A percentile compares a stretch with the other conserved stretches of the same genome.
Evolutionary conservation across 1,140 invertebrate species (phyloP).

Genomic region (Microplitis demolitor): DNA sequence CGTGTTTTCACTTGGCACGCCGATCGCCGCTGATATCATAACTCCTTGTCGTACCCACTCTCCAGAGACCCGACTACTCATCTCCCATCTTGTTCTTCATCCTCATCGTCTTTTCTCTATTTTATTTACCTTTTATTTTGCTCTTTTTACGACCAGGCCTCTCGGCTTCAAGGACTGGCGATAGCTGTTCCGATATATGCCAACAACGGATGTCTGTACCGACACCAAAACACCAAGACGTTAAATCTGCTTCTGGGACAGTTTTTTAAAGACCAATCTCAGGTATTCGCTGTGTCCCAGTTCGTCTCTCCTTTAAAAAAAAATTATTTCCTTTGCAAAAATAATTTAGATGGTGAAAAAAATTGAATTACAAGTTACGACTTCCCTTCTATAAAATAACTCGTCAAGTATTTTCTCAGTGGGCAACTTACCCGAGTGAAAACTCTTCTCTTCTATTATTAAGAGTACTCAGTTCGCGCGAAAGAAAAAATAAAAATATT

Average conservation of each 20-base stretch:
- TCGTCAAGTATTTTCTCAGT: too few relatives aligned
- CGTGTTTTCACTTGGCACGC: slow-evolving; percentile 60
- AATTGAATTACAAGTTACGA: too few relatives aligned
- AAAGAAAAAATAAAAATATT: too few relatives aligned
- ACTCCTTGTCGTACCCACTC: slow-evolving; percentile 59
- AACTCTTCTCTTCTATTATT: too few relatives aligned
- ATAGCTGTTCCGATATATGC: slow-evolving; percentile 53
- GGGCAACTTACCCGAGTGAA: too few relatives aligned
- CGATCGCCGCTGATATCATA: slow-evolving; percentile 62
- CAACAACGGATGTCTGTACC: neutral
- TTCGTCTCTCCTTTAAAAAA: too few relatives aligned
- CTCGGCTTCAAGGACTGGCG: slow-evolving; percentile 36
- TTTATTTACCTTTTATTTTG: neutral
- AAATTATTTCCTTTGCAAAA: too few relatives aligned
- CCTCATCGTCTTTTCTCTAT: slow-evolving; percentile 15
- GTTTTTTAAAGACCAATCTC: slow-evolving; percentile 1
- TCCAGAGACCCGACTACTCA: slow-evolving; percentile 50
- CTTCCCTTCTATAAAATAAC: too few relatives aligned
- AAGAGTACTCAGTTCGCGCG: too few relatives aligned
- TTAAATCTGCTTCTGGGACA: slow-evolving; percentile 1
- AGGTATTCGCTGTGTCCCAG: too few relatives aligned
- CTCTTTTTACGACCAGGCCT: neutral
- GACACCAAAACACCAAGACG: neutral
- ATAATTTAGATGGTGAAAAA: too few relatives aligned
- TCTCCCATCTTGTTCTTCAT: slow-evolving; percentile 27